These are phyloP conservation scores for Drosophila helvetica DNA, from an alignment of 2,888 invertebrate species.

Conservation along the genomic window DNA sequence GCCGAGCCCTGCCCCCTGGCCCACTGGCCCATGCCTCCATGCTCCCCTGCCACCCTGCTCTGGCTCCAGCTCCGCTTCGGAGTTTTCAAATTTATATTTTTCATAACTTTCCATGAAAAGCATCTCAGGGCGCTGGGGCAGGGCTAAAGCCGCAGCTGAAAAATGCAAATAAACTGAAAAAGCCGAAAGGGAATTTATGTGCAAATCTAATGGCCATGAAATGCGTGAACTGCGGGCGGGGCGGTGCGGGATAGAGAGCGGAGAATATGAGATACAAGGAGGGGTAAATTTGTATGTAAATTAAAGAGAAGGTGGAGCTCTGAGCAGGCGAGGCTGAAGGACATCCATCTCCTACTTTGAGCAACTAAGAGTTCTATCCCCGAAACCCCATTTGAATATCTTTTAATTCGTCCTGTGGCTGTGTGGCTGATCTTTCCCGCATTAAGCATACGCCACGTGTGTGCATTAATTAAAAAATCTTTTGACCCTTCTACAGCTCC, in stretches of 20 bases:
- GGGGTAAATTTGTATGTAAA: neutral
- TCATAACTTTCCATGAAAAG: slow-evolving; percentile 35
- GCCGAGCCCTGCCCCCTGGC: slow-evolving; percentile 26
- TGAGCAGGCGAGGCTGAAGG: neutral
- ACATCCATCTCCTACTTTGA: neutral
- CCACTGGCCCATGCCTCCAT: neutral
- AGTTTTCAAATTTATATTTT: slow-evolving; percentile 46
- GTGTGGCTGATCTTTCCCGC: slow-evolving; percentile 7
- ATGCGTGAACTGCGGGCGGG: slow-evolving; percentile 43
- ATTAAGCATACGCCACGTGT: slow-evolving; percentile 34
- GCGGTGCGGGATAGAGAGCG: neutral
- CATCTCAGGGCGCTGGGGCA: neutral
- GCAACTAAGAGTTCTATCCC: neutral
- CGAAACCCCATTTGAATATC: slow-evolving; percentile 14
- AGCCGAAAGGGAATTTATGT: slow-evolving; percentile 35
- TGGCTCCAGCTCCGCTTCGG: slow-evolving; percentile 19
- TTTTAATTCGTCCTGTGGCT: slow-evolving; percentile 19
- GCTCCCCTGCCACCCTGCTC: neutral
- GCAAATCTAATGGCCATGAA: slow-evolving; percentile 49
- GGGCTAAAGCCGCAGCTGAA: slow-evolving; percentile 16
- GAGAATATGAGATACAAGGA: neutral
- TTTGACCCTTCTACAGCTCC: slow-evolving; percentile 15
- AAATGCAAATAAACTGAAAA: slow-evolving; percentile 52
- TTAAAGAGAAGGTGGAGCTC: neutral
- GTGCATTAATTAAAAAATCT: slow-evolving; percentile 45